phyloP scores from a whole-genome alignment of 92 coral and sea anemone species.

The Phenganax stokvisi region DNA sequence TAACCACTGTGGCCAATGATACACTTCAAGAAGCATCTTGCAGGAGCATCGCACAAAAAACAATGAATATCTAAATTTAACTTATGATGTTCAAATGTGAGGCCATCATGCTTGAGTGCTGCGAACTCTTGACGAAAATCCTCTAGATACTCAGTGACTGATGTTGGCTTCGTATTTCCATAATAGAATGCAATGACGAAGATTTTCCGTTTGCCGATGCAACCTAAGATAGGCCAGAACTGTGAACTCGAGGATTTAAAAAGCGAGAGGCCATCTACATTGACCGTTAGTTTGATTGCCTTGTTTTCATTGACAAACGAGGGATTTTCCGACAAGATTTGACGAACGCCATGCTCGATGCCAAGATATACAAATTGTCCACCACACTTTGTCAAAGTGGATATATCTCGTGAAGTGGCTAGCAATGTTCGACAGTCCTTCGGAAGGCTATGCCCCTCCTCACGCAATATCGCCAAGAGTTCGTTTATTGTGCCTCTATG shows the following conservation, averaged over 20 bases:
- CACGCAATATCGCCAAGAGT: background rate
- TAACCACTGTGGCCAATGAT: slow-evolving; percentile 4
- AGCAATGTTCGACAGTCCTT: slow-evolving; percentile 3
- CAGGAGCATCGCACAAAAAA: slow-evolving; percentile 14
- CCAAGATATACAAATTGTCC: background rate
- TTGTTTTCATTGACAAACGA: too few species aligned
- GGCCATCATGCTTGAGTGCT: background rate
- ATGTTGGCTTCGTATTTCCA: background rate
- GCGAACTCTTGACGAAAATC: background rate
- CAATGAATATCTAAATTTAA: background rate
- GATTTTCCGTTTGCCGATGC: background rate
- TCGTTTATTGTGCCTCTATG: background rate
- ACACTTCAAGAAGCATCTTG: slow-evolving; percentile 13
- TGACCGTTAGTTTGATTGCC: background rate
- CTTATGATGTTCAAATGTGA: background rate
- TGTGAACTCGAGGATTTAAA: background rate
- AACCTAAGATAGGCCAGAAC: slow-evolving; percentile 29
- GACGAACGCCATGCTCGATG: background rate
- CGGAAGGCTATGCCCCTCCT: background rate
- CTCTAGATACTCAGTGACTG: background rate
- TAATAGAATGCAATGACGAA: slow-evolving; percentile 2
- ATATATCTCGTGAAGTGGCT: background rate
- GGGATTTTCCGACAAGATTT: background rate
- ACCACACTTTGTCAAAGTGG: too few species aligned
- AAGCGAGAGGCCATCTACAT: slow-evolving; percentile 6